These are phyloP conservation scores for Anoplolepis gracilipes DNA, from an alignment of 1,140 invertebrate genomes.

Conservation along the genomic window DNA sequence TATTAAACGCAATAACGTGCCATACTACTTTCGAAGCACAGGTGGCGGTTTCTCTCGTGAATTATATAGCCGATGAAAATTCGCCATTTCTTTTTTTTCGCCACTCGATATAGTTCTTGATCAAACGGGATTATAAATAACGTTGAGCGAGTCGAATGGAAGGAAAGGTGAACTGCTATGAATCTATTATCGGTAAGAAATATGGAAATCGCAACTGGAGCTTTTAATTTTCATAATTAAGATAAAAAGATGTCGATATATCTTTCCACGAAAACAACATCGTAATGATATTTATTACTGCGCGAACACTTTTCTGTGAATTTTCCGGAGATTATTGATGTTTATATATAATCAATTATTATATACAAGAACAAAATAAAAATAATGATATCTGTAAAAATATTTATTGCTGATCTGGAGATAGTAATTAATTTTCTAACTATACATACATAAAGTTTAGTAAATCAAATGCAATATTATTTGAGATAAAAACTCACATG, in stretches of 20 bases:
- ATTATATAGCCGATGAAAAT: slow-evolving; percentile 61
- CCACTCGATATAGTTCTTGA: slow-evolving; percentile 43
- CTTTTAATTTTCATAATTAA: slow-evolving; percentile 11
- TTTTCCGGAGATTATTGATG: background rate
- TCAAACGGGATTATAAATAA: slow-evolving; percentile 43
- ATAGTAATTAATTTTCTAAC: background rate
- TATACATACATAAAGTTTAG: background rate
- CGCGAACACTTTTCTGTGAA: background rate
- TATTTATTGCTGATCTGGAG: background rate
- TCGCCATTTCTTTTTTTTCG: slow-evolving; percentile 7
- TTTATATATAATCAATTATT: no score
- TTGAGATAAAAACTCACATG: background rate
- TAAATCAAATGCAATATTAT: background rate
- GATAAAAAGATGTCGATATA: slow-evolving; percentile 11
- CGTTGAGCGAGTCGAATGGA: slow-evolving; percentile 1
- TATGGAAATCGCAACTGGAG: background rate
- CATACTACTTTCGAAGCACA: background rate
- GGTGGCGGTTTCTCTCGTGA: slow-evolving; percentile 31
- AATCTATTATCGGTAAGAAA: slow-evolving; percentile 48
- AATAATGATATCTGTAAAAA: no score
- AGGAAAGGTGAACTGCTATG: slow-evolving; percentile 36
- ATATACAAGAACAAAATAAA: no score
- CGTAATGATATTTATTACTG: background rate
- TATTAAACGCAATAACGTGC: slow-evolving; percentile 25
- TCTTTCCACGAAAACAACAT: background rate